A percentile compares a stretch with the other conserved stretches of the same genome.
phyloP scores from a whole-genome alignment of 1,140 invertebrate genomes.

The Hylaeus anthracinus region DNA sequence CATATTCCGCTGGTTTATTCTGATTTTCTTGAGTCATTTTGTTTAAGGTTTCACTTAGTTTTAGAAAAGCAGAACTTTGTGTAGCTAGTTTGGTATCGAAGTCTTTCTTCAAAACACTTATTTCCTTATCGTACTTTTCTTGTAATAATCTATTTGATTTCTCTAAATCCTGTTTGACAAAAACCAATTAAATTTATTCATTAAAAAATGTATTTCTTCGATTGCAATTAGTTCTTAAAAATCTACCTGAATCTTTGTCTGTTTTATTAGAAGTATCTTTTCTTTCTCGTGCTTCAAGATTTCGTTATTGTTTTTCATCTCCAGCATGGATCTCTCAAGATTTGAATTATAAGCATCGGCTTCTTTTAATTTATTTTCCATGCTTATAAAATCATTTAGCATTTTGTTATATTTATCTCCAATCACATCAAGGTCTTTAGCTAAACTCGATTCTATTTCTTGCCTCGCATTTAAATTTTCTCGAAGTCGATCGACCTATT shows the following conservation, averaged over 20 bases:
- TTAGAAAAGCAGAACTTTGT: not conserved
- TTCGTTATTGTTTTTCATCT: not conserved
- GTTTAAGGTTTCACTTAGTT: constrained; percentile 7
- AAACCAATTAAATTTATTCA: not conserved
- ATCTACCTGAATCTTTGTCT: constrained; percentile 23
- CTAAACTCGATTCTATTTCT: constrained; percentile 30
- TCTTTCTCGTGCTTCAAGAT: constrained; percentile 33
- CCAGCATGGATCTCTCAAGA: not conserved
- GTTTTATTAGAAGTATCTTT: not conserved
- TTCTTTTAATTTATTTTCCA: constrained; percentile 34
- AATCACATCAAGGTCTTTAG: constrained; percentile 18
- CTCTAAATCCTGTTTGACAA: constrained; percentile 7
- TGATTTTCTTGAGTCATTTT: not conserved
- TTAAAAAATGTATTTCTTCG: not conserved
- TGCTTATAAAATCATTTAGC: constrained; percentile 2
- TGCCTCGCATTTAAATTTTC: not conserved
- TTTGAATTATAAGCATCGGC: not conserved
- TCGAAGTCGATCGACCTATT: not conserved
- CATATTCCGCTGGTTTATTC: not conserved
- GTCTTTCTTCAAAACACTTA: constrained; percentile 7
- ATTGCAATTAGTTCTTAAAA: not conserved
- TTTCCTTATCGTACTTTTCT: constrained; percentile 3
- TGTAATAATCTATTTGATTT: not conserved
- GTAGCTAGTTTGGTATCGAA: constrained; percentile 6
- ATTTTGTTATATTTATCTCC: not conserved